Evolutionary conservation across 2,888 invertebrate genomes (phyloP), one percentile per base, ranked within the genome.

Genomic region (Leucophenga montana): DNA sequence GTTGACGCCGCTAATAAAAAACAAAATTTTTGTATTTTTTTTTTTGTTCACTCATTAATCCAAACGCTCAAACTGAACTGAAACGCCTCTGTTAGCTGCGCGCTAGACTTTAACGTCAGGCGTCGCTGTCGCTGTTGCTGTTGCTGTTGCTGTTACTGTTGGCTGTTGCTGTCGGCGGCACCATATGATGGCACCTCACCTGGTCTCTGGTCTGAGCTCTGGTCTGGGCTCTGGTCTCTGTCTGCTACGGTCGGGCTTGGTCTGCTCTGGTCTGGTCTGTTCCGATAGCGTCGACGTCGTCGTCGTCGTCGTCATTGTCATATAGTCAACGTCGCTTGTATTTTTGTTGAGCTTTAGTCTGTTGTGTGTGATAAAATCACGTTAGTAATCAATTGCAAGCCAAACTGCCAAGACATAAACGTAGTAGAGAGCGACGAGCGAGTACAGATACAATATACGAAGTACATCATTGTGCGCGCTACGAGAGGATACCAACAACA

Each of bases 291-390:
- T 31, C 68, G 57, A 67, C 78, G 50, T 16, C 48, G 75, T 71
- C 69, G 75, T 75, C 71, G 33, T 8, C 39, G 39, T 18, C 46
- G 22, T 56, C 59, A 14, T 31, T 5, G 50, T 76, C 72, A 71
- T 71, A 73, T 72, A 73, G 71, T 70, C 72, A 68, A 66, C 78
- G 69, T 59, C 48, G 68, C 48, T 48, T 31, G 66, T 13, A 33
- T 53, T 22, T 54, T 66, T 64, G n/a, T 46, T 70, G 77, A 85
- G 86, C 86, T 86, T 86, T 86, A 86, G 85, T 86, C 81, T 78
- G 82, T 85, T 86, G 87, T 85, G 87, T 87, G 86, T 88, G 86
- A 87, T 87, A 87, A 87, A 87, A 87, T 85, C 86, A 85, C 86
- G 85, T 87, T 87, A 87, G 87, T 87, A 87, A 87, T 85, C 88